Evolutionary conservation across 2,888 invertebrate genomes (phyloP).

Genomic region (Pseudococcus longispinus): DNA sequence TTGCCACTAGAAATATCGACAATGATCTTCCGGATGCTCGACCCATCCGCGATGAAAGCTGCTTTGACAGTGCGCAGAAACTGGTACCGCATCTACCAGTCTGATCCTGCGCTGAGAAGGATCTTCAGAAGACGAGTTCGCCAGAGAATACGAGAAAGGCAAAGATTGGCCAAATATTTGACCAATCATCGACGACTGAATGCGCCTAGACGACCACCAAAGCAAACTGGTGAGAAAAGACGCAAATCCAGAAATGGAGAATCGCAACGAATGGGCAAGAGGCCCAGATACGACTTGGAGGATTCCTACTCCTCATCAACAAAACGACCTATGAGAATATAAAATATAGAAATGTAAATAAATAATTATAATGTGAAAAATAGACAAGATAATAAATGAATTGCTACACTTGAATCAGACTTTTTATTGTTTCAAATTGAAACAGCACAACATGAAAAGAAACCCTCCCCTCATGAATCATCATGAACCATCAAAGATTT

Average conservation of each 20-base stretch:
- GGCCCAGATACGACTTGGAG: neutral
- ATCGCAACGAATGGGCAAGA: neutral
- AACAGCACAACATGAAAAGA: too few relatives aligned
- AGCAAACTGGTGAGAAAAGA: neutral
- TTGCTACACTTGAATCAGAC: too few relatives aligned
- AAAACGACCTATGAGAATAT: neutral
- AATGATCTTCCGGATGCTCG: neutral
- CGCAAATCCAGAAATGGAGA: neutral
- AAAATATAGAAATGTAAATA: neutral
- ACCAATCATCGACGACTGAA: neutral
- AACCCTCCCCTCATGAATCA: too few relatives aligned
- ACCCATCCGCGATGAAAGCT: neutral
- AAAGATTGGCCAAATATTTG: neutral
- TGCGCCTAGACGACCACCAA: neutral
- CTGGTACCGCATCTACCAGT: neutral
- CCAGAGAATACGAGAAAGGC: neutral
- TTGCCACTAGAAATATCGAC: neutral
- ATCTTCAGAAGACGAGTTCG: slow-evolving; percentile 4
- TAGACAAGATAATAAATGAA: too few relatives aligned
- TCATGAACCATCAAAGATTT: too few relatives aligned
- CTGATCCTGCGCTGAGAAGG: neutral
- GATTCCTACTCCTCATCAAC: neutral
- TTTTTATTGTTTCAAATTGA: too few relatives aligned
- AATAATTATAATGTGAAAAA: too few relatives aligned
- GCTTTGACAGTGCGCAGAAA: neutral